Evolutionary conservation across 1,140 invertebrate species (phyloP).

Genomic region (Papilio polyxenes): DNA sequence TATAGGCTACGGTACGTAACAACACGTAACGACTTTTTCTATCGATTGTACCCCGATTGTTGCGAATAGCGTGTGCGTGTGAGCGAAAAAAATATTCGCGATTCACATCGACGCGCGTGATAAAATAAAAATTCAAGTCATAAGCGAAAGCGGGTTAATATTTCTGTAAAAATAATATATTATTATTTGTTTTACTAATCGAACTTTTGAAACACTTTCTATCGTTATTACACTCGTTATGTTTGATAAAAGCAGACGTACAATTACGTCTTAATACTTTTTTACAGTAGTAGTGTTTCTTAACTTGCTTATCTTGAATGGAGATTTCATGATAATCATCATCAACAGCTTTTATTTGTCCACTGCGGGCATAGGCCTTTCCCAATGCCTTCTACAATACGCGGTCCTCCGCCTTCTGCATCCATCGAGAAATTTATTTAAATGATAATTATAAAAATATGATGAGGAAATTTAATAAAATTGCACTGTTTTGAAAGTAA

Average conservation of each 20-base stretch:
- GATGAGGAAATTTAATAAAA: background rate
- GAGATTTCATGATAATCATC: too few species aligned
- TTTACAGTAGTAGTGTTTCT: too few species aligned
- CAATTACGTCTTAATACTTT: too few species aligned
- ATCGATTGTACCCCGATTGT: conserved; percentile 10
- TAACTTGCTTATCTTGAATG: too few species aligned
- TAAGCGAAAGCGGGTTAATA: conserved; percentile 11
- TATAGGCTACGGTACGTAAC: conserved; percentile 27
- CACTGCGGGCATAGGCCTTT: too few species aligned
- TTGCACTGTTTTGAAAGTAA: background rate
- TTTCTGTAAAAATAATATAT: background rate
- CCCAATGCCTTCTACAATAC: too few species aligned
- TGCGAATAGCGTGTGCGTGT: conserved; percentile 21
- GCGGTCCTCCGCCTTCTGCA: too few species aligned
- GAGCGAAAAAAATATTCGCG: conserved; percentile 13
- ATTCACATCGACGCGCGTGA: background rate
- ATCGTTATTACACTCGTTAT: background rate
- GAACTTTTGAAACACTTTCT: background rate
- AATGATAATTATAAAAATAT: too few species aligned
- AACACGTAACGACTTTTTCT: conserved; percentile 27
- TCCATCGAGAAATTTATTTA: too few species aligned
- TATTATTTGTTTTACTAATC: background rate
- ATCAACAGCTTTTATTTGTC: too few species aligned
- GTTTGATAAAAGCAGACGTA: background rate
- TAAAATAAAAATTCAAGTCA: background rate